A percentile compares a stretch with the other conserved stretches of the same genome.
These are phyloP conservation scores for Marisa cornuarietis DNA, from an alignment of 1,140 invertebrate genomes.

Conservation along the genomic window DNA sequence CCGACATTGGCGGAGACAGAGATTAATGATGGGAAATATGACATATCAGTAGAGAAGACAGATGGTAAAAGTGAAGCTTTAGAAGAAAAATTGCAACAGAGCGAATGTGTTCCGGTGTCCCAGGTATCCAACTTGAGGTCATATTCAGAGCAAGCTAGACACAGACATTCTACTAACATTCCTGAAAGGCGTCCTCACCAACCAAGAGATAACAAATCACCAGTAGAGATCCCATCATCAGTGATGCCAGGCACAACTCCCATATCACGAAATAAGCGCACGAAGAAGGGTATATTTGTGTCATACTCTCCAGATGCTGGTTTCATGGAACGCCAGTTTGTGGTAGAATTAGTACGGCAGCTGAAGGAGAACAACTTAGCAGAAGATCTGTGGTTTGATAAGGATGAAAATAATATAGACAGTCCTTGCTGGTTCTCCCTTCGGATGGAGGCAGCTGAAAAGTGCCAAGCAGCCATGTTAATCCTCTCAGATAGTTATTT, in stretches of 20 bases:
- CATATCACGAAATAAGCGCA: conserved; percentile 34
- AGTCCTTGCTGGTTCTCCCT: conserved; percentile 62
- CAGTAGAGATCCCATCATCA: not conserved
- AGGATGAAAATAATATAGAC: conserved; percentile 62
- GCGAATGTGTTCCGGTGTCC: conserved; percentile 2
- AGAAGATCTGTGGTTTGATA: conserved; percentile 65
- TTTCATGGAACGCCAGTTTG: conserved; percentile 61
- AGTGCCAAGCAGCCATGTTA: conserved; percentile 58
- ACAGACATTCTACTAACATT: not conserved
- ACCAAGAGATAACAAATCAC: not conserved
- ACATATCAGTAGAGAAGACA: not conserved
- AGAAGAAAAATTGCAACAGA: not conserved
- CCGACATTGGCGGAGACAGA: not conserved
- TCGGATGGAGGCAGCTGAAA: conserved; percentile 62
- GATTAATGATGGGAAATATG: not conserved
- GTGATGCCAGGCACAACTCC: not conserved
- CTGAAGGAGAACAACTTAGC: conserved; percentile 63
- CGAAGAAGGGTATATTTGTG: conserved; percentile 62
- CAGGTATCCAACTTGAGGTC: conserved; percentile 17
- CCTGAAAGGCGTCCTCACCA: too few relatives aligned
- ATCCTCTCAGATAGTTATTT: conserved; percentile 63
- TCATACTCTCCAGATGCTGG: conserved; percentile 65
- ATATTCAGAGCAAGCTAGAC: not conserved
- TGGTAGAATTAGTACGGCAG: conserved; percentile 59
- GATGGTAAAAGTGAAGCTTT: not conserved